Conservation (phyloP, 2,888 invertebrate species). For the Drosophila stalkeri region DNA sequence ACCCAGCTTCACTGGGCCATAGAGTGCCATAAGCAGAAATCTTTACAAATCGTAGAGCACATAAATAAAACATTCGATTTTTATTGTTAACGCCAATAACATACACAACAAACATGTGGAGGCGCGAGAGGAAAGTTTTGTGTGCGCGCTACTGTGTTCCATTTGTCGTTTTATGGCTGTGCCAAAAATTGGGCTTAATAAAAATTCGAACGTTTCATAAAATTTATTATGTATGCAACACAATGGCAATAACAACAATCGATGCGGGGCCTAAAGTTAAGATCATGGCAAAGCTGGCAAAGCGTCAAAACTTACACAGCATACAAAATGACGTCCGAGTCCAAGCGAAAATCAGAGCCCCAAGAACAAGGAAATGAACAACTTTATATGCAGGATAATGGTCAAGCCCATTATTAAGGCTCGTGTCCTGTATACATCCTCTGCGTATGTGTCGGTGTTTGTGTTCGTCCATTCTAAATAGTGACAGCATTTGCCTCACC, state of each 20-base stretch:
- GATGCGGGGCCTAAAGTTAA: conserved; percentile 39
- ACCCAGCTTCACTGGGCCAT: not conserved
- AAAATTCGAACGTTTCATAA: conserved; percentile 80
- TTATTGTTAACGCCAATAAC: conserved; percentile 54
- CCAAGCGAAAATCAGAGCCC: conserved; percentile 45
- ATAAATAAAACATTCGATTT: conserved; percentile 75
- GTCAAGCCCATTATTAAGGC: conserved; percentile 70
- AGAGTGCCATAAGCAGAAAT: conserved; percentile 26
- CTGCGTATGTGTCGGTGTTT: not conserved
- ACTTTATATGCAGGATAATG: conserved; percentile 80
- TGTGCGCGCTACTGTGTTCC: conserved; percentile 19
- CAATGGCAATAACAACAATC: conserved; percentile 64
- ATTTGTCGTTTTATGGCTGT: conserved; percentile 69
- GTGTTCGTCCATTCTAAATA: conserved; percentile 25
- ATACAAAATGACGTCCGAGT: conserved; percentile 43
- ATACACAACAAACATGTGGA: conserved; percentile 23
- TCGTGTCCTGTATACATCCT: conserved; percentile 28
- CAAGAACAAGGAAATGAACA: conserved; percentile 68
- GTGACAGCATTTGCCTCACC: conserved; percentile 29
- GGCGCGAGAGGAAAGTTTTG: conserved; percentile 36
- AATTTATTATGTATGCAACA: conserved; percentile 80
- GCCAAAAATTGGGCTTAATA: conserved; percentile 77
- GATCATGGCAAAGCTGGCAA: conserved; percentile 28
- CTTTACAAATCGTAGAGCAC: conserved; percentile 55
- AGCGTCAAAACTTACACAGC: conserved; percentile 49